These are phyloP conservation scores for Anthoscopus minutus DNA, from an alignment of 2,113 vertebrate genomes.

Conservation along the genomic window DNA sequence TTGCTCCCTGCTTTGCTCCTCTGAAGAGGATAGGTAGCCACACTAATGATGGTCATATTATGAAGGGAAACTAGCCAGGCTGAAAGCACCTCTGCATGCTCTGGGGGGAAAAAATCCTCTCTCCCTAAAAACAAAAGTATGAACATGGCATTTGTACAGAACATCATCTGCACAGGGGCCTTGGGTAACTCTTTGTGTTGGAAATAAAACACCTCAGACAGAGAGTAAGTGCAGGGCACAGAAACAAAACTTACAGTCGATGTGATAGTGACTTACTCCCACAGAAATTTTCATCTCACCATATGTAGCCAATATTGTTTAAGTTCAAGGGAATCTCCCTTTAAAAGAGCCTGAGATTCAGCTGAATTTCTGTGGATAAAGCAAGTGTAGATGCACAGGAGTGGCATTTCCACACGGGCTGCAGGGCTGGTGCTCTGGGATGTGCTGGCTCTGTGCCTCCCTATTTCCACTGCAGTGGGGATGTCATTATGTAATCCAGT, in stretches of 20 bases:
- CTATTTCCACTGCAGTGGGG: background rate
- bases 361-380: background rate
- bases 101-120: rapidly evolving
- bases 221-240: background rate
- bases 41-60: background rate
- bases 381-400: background rate
- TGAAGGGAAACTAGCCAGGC: background rate
- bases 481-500: background rate
- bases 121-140: background rate
- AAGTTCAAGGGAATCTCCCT: background rate
- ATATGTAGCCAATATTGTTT: background rate
- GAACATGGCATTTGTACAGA: background rate
- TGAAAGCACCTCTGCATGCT: background rate
- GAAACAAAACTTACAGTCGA: background rate
- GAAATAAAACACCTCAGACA: background rate
- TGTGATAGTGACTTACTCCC: background rate
- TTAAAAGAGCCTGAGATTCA: background rate
- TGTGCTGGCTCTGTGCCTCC: background rate
- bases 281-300: background rate
- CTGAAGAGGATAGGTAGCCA: background rate
- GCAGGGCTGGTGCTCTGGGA: rapidly evolving
- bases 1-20: background rate
- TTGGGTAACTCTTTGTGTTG: background rate
- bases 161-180: background rate
- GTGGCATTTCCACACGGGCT: rapidly evolving